Evolutionary conservation across 2,113 vertebrate species (phyloP).

Genomic region (Speoplatyrhinus poulsoni): DNA sequence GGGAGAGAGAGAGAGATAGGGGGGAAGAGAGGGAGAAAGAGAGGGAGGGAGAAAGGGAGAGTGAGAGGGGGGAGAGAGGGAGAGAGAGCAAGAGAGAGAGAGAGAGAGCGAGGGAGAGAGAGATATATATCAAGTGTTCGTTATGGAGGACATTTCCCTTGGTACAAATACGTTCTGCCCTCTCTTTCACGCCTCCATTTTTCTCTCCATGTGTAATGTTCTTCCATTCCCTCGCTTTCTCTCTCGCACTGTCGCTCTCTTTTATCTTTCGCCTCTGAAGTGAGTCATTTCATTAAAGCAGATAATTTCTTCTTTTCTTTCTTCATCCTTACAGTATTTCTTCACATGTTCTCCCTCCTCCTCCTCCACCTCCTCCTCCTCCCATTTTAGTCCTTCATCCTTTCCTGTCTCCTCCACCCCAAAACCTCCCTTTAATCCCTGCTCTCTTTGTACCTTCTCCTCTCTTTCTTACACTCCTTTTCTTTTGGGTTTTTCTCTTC

Average conservation of each 20-base stretch:
- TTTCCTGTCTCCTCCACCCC: neutral
- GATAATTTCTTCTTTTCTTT: no score
- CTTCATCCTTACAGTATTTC: neutral
- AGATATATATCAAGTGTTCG: neutral
- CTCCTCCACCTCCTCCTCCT: neutral
- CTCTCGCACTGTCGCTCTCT: neutral
- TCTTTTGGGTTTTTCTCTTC: no score
- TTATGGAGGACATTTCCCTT: conserved; percentile 13
- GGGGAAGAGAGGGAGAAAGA: no score
- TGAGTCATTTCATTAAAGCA: no score
- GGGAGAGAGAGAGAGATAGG: no score
- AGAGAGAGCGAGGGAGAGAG: no score
- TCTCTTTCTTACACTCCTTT: neutral
- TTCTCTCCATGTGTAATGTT: neutral
- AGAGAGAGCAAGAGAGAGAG: neutral
- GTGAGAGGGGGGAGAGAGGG: no score
- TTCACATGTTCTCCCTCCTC: neutral
- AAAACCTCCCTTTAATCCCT: neutral
- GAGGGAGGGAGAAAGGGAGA: no score
- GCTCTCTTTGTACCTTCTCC: neutral
- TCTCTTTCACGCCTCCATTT: neutral
- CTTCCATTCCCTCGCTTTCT: neutral
- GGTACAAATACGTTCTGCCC: neutral
- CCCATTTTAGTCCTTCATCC: neutral
- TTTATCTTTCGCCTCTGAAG: neutral